Conservation (phyloP, 2,888 invertebrate species). For the Oligia fasciuncula region DNA sequence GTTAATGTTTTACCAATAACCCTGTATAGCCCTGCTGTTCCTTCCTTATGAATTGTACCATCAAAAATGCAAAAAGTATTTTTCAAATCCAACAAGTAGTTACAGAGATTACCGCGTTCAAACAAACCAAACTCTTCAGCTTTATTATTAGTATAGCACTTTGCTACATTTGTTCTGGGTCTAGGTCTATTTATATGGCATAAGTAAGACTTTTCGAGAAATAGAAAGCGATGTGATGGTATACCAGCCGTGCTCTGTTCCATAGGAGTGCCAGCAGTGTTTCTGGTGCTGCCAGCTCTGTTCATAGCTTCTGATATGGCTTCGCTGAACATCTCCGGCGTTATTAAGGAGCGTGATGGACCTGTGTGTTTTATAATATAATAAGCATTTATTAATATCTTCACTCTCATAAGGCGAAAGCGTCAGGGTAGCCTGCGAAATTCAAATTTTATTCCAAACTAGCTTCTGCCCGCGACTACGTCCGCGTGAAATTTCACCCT, state of each 20-base stretch:
- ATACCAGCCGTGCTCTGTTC: slow-evolving; percentile 82
- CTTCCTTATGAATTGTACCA: background rate
- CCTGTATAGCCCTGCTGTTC: background rate
- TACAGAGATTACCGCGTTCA: no score
- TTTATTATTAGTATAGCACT: background rate
- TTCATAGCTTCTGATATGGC: slow-evolving; percentile 93
- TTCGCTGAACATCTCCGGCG: slow-evolving; percentile 94
- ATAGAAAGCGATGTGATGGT: background rate
- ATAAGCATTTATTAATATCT: background rate
- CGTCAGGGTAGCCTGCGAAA: background rate
- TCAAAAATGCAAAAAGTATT: background rate
- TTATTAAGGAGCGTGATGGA: slow-evolving; percentile 87
- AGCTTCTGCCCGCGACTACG: no score
- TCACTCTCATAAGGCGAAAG: background rate
- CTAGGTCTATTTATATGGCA: background rate
- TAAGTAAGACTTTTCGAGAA: background rate
- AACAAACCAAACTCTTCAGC: no score
- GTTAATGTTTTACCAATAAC: no score
- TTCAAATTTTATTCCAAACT: background rate
- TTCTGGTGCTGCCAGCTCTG: slow-evolving; percentile 69
- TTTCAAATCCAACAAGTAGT: background rate
- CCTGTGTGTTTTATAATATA: slow-evolving; percentile 42
- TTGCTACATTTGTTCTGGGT: background rate
- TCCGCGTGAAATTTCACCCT: no score
- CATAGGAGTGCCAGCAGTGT: slow-evolving; percentile 77